Percentiles rank a stretch among this genome's conserved stretches.
These are phyloP conservation scores for Choreutis nemorana DNA, from an alignment of 2,888 invertebrate species.

Conservation along the genomic window DNA sequence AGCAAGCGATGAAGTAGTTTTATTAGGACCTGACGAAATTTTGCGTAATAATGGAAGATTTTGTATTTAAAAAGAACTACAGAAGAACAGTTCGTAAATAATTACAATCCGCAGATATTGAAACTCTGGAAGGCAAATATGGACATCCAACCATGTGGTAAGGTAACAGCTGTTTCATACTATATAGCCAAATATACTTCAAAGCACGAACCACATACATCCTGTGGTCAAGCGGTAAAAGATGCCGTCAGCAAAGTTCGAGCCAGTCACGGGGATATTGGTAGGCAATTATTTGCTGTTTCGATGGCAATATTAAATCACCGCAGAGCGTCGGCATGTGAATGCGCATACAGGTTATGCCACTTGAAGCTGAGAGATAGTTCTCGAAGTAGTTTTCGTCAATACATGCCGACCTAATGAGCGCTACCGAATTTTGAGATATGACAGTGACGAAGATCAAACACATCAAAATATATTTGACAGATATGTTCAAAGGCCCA, in stretches of 20 bases:
- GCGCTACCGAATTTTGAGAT: constrained; percentile 2
- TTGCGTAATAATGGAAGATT: no score
- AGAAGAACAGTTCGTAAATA: no score
- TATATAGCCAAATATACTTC: no score
- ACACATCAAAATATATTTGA: constrained; percentile 5
- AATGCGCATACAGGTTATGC: constrained; percentile 13
- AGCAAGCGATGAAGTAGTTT: no score
- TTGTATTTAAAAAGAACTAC: no score
- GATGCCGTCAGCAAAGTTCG: no score
- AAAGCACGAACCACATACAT: no score
- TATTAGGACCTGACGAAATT: no score
- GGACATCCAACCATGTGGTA: constrained; percentile 15
- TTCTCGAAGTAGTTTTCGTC: constrained; percentile 5
- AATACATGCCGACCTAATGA: constrained; percentile 2
- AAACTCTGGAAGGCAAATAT: constrained; percentile 15
- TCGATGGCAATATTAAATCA: constrained; percentile 7
- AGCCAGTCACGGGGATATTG: constrained; percentile 1
- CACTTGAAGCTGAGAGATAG: constrained; percentile 5
- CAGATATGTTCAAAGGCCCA: constrained; percentile 1
- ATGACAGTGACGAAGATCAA: constrained; percentile 1
- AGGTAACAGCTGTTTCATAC: constrained; percentile 10
- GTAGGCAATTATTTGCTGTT: constrained; percentile 4
- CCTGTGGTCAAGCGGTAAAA: no score
- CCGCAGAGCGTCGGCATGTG: constrained; percentile 9
- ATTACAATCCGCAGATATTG: constrained; percentile 7